Percentiles rank a stretch among this genome's conserved stretches.
These are phyloP conservation scores for Actenoides hombroni DNA, from an alignment of 2,113 vertebrate genomes.

Conservation along the genomic window DNA sequence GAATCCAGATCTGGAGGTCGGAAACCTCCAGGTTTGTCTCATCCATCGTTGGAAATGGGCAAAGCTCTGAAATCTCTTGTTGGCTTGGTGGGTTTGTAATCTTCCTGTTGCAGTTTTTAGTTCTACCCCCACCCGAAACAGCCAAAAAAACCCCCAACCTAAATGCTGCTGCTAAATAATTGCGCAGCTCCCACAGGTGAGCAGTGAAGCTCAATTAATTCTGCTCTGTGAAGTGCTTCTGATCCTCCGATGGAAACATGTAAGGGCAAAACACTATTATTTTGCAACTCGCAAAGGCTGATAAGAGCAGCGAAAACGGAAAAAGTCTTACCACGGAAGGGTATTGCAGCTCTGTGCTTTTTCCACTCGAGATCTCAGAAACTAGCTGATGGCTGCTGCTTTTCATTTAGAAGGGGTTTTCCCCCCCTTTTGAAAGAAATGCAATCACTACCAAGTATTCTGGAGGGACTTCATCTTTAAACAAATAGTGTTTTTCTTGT, in stretches of 20 bases:
- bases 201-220: constrained; percentile 5
- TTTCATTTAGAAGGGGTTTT: constrained; percentile 62
- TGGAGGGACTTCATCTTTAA: constrained; percentile 68
- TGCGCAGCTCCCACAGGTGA: constrained; percentile 44
- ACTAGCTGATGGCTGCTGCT: constrained; percentile 49
- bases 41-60: neutral
- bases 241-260: constrained; percentile 37
- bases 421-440: constrained; percentile 30
- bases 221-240: constrained; percentile 6
- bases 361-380: constrained; percentile 55
- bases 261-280: constrained; percentile 38
- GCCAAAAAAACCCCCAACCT: neutral
- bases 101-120: neutral
- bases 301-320: constrained; percentile 14
- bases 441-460: constrained; percentile 32
- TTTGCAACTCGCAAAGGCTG: constrained; percentile 26
- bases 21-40: neutral
- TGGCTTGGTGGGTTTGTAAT: neutral
- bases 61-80: neutral
- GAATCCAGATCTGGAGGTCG: neutral
- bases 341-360: constrained; percentile 31
- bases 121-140: neutral
- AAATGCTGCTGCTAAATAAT: constrained; percentile 9
- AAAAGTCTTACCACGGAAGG: constrained; percentile 49
- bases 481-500: constrained; percentile 65